These are phyloP conservation scores for Alviniconcha strummeri DNA, from an alignment of 2,888 invertebrate genomes.

Conservation along the genomic window DNA sequence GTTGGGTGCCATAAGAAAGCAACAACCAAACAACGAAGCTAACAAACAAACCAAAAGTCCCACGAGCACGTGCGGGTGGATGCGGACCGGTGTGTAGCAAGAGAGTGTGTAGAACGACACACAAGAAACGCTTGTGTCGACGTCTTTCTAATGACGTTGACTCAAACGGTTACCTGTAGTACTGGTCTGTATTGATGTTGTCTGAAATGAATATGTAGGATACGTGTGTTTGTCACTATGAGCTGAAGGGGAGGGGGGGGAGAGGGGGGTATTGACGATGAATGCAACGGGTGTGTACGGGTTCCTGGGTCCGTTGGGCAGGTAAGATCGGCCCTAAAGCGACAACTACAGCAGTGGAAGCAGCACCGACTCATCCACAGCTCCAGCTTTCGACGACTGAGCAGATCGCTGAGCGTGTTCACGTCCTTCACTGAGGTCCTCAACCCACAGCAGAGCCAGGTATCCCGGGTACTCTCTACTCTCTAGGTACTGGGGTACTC, in stretches of 20 bases:
- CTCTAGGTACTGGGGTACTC: not conserved
- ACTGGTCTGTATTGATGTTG: too few species aligned
- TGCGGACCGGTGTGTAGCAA: too few species aligned
- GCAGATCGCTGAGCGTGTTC: conserved; percentile 61
- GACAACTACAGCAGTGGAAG: conserved; percentile 57
- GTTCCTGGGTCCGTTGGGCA: conserved; percentile 33
- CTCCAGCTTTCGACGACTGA: conserved; percentile 58
- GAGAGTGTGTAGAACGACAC: too few species aligned
- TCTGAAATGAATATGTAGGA: too few species aligned
- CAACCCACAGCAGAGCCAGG: conserved; percentile 34
- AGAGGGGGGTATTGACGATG: not conserved
- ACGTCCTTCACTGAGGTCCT: conserved; percentile 63
- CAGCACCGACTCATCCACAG: conserved; percentile 57
- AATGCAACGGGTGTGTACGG: not conserved
- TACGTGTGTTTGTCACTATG: too few species aligned
- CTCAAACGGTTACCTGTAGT: too few species aligned
- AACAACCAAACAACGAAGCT: not conserved
- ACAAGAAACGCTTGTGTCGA: too few species aligned
- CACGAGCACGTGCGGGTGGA: too few species aligned
- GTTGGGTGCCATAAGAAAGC: too few species aligned
- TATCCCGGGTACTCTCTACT: not conserved
- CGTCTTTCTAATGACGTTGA: too few species aligned
- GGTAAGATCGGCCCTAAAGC: conserved; percentile 57
- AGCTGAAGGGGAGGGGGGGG: not conserved
- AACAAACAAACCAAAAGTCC: too few species aligned